Base-by-base conservation (phyloP, 2,113 vertebrate genomes). In the Platycercus adscitus region DNA sequence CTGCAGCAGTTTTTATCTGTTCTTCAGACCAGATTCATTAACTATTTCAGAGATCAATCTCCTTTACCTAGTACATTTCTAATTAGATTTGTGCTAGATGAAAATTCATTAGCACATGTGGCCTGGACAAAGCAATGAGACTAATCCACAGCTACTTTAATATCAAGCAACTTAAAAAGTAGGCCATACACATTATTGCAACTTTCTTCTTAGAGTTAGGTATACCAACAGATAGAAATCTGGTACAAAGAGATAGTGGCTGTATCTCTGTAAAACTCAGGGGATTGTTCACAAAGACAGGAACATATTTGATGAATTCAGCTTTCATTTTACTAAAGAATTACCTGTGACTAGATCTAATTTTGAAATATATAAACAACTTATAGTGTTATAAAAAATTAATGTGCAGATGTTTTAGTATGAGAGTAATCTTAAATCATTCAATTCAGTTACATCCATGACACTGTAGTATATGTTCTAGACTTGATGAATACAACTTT, bases 1-100 rank as follows among this genome's bases (percentile, higher is more conserved):
- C 86, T 91, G 37, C 49, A 88, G 60, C 53, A 77, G 18, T 53
- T 76, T 75, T 92, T 83, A 14, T 2, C 55, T 95, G 2, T 85
- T 97, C 60, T 95, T 97, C 77, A 94, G 92, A 90, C 96, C 77
- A 92, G 70, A 97, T 97, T 97, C 96, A 98, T 97, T 98, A 98
- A 93, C 91, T 87, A 85, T 97, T 97, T 91, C 86, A 84, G 68
- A 97, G 95, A 97, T 97, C 96, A 96, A 96, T 97, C 91, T 96
- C 86, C 92, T 97, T 97, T 92, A 97, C 91, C 88, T 73, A 91
- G 91, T 91, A 91, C 64, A 94, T 97, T 98, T 95, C 95, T 98
- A 97, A 97, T 96, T 96, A 94, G 72, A 95, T 95, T 97, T 96
- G 65, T 93, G 89, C 81, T 96, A 93, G 72, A 93, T 96, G 56